Evolutionary conservation across 2,888 invertebrate genomes (phyloP), one percentile per base, ranked within the genome.

Genomic region (Drosophila histrio): DNA sequence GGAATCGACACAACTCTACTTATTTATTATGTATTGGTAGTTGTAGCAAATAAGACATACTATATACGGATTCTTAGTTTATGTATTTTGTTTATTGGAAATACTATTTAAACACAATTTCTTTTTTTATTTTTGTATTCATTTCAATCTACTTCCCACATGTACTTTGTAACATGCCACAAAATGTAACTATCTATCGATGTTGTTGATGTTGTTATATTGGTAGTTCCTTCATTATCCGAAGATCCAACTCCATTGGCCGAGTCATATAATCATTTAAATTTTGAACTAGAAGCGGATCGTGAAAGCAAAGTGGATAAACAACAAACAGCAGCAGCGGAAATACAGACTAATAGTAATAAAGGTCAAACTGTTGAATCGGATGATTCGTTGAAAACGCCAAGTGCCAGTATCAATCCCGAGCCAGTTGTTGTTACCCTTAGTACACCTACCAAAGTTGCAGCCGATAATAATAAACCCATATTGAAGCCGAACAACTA

Each of bases 231-330:
- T 87, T 92, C 92, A 66, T 83, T 92, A 77, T 91, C 92, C 67
- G 92, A 92, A 90, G 92, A 92, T 89, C 92, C 91, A 78, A 92
- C 92, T 77, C 92, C 92, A 78, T 88, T 92, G 89, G 92, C 91
- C 52, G 92, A 92, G 87, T 74, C 80, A 26, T 86, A 89, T 83
- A 91, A 92, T 89, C 89, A 89, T 87, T 84, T 90, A 74, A 87
- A 89, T 89, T 91, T 92, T 80, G 91, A 91, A 87, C 81, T 91
- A 69, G 91, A 92, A 83, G 76, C 87, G 79, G 91, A 91, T 30
- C 47, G 36, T 26, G 56, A 67, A 39, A 62, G 32, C 36, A 41
- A 43, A 28, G 13, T 57, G 30, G 32, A n/a, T n/a, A n/a, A 41
- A 21, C 19, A 38, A 6, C 38, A 38, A 26, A 71, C 78, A 52